Percentiles rank a stretch among this genome's conserved stretches.
These are phyloP conservation scores for Buphagus erythrorhynchus DNA, from an alignment of 2,797 vertebrate genomes.

Conservation along the genomic window DNA sequence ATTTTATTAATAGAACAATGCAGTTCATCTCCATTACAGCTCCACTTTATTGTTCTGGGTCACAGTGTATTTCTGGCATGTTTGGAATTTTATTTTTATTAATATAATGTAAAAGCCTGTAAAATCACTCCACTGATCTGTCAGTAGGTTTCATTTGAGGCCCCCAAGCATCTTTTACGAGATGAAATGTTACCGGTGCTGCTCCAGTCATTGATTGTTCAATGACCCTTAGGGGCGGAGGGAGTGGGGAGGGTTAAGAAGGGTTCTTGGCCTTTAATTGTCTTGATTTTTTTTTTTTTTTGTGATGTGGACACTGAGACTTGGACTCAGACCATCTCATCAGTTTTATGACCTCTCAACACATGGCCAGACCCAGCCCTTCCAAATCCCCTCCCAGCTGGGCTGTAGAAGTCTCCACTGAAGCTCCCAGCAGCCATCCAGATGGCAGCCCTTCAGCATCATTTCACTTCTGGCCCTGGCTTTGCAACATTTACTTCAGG, in stretches of 20 bases:
- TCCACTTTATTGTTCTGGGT: constrained; percentile 59
- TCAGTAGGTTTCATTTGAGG: constrained; percentile 3
- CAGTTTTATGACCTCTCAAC: neutral
- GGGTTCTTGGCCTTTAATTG: neutral
- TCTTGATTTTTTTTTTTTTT: neutral
- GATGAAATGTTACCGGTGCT: neutral
- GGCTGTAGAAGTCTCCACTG: neutral
- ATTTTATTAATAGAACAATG: constrained; percentile 71
- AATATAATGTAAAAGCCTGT: constrained; percentile 46
- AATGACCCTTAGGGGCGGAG: neutral
- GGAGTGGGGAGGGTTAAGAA: neutral
- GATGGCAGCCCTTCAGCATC: neutral
- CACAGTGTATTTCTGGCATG: constrained; percentile 5
- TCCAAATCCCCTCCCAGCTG: neutral
- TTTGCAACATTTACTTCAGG: neutral
- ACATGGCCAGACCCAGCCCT: neutral
- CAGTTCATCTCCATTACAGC: constrained; percentile 44
- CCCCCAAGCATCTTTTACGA: constrained; percentile 1
- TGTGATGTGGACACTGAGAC: neutral
- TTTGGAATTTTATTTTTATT: constrained; percentile 52
- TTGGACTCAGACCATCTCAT: neutral
- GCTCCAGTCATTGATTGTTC: neutral
- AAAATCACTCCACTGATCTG: constrained; percentile 3
- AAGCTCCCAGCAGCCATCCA: neutral
- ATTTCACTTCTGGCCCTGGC: neutral